phyloP scores from a whole-genome alignment of 2,888 invertebrate species.

The Drosophila nr. perissopoda region DNA sequence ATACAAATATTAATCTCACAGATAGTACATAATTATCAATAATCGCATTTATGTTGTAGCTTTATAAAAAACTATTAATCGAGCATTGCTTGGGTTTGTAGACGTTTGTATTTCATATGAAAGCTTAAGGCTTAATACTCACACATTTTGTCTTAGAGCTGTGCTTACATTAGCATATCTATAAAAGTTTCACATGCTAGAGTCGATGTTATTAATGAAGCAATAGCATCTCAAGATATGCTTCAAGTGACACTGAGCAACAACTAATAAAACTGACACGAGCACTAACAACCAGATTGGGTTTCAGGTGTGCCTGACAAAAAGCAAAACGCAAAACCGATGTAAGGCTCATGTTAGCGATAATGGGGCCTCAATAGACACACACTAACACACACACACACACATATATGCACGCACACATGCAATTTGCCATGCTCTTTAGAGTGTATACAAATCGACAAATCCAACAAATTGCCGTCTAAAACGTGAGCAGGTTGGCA shows the following conservation, averaged over 20 bases:
- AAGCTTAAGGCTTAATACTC: not conserved
- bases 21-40: not conserved
- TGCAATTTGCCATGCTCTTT: slow-evolving; percentile 70
- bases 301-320: slow-evolving; percentile 59
- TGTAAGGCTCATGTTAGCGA: slow-evolving; percentile 63
- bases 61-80: not conserved
- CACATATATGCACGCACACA: not conserved
- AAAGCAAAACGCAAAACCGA: slow-evolving; percentile 20
- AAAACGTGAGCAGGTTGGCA: slow-evolving; percentile 75
- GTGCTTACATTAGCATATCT: slow-evolving; percentile 38
- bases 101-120: not conserved
- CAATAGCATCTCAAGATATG: slow-evolving; percentile 23
- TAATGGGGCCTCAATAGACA: slow-evolving; percentile 26
- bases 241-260: slow-evolving; percentile 52
- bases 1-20: not conserved
- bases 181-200: slow-evolving; percentile 37
- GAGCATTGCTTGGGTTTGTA: not conserved
- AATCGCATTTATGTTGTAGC: not conserved
- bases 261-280: slow-evolving; percentile 36
- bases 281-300: slow-evolving; percentile 21
- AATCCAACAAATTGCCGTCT: slow-evolving; percentile 69
- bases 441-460: slow-evolving; percentile 60
- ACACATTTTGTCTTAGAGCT: slow-evolving; percentile 2
- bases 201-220: slow-evolving; percentile 40
- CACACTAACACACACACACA: not conserved